Base-by-base conservation (phyloP, 2,113 vertebrate genomes). In the Ceratotherium simum region DNA sequence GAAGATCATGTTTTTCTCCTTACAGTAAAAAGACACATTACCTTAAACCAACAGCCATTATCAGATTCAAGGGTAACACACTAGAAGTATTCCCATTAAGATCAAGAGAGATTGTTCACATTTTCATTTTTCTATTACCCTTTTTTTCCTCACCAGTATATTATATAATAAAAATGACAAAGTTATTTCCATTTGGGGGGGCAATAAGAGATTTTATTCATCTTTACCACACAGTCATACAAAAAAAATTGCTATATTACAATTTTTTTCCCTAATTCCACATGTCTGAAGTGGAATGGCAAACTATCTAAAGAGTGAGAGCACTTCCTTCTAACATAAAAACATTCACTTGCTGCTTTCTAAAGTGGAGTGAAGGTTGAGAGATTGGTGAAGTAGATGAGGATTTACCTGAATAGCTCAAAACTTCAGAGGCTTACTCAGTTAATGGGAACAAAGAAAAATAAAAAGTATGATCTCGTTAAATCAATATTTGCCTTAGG, bases 141-240 rank as follows among this genome's bases (percentile, higher is more conserved):
- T 27, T 62, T 87, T 97, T 56, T 75, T 33, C 36, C 60, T 80
- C 88, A 79, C 70, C 54, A 81, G 33, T 60, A 69, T 51, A 90
- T 33, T 65, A 46, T 27, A 95, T 69, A 95, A 80, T 42, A 93
- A 94, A 54, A 81, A 88, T 75, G n/a, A 60, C 54, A 36, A 92
- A 67, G 25, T 88, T 76, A 85, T n/a, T 94, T 92, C 73, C 46
- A 94, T 72, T 80, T 96, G 25, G 33, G 42, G 23, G 17, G 27
- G 31, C 91, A 89, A 91, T 27, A 21, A n/a, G 12, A 69, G 12
- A 42, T 48, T 88, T 48, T n/a, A 85, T 46, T 89, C 31, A 39
- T 67, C 25, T 81, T 80, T 86, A 91, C 8, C 46, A 90, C 25
- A 18, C 29, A 58, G 46, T 64, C 46, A 42, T 75, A 65, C 12